Percentiles rank a stretch among this genome's conserved stretches.
Conservation (phyloP, 2,113 vertebrate genomes). For the Lepisosteus oculatus region DNA sequence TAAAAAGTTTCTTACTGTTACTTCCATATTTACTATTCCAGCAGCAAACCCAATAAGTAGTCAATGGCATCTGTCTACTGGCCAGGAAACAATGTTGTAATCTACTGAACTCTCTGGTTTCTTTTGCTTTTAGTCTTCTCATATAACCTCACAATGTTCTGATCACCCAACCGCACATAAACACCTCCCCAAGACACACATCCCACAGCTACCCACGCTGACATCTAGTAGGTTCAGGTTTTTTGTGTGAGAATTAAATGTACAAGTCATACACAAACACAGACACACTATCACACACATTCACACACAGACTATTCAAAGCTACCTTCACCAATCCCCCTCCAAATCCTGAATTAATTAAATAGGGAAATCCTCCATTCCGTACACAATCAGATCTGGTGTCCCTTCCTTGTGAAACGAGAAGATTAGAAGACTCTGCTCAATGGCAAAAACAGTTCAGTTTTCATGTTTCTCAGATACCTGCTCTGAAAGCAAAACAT, state of each 20-base stretch:
- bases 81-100: not conserved
- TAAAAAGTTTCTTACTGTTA: too few relatives aligned
- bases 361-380: conserved; percentile 69
- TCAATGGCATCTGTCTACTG: too few relatives aligned
- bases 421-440: conserved; percentile 66
- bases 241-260: conserved; percentile 65
- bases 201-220: not conserved
- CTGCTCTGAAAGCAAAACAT: too few relatives aligned
- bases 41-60: too few relatives aligned
- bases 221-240: conserved; percentile 32
- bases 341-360: conserved; percentile 80
- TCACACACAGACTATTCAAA: conserved; percentile 36
- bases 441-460: conserved; percentile 48
- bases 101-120: not conserved
- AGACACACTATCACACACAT: not conserved
- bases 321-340: conserved; percentile 60
- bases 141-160: not conserved
- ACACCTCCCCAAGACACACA: not conserved
- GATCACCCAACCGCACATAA: not conserved
- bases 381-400: conserved; percentile 60
- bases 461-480: conserved; percentile 34
- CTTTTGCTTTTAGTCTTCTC: not conserved
- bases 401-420: conserved; percentile 56
- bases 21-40: too few relatives aligned
- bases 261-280: conserved; percentile 29